phyloP scores from a whole-genome alignment of 2,797 vertebrate genomes.

The Oreonectes daqikongensis region DNA sequence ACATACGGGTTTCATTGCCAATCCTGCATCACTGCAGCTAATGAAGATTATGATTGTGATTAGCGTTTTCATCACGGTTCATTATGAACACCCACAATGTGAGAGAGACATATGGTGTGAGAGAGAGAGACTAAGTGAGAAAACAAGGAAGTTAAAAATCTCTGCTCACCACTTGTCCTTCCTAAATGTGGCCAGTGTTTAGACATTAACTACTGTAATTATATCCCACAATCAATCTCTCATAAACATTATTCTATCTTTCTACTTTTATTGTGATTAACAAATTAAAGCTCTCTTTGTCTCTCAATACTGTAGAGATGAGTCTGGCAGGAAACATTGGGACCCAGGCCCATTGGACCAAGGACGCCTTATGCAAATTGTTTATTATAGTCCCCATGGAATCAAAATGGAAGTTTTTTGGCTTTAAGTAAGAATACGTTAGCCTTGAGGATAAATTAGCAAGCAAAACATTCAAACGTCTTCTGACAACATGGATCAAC shows the following conservation, averaged over 20 bases:
- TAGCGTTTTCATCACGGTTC: constrained; percentile 27
- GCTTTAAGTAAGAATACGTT: too few species aligned
- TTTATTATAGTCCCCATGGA: too few species aligned
- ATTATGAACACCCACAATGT: constrained; percentile 35
- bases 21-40: constrained; percentile 20
- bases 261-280: constrained; percentile 3
- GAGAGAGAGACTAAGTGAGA: not conserved
- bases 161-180: not conserved
- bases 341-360: not conserved
- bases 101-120: constrained; percentile 32
- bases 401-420: too few species aligned
- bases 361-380: not conserved
- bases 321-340: not conserved
- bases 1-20: constrained; percentile 17
- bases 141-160: not conserved
- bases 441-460: too few species aligned
- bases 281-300: not conserved
- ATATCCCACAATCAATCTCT: constrained; percentile 42
- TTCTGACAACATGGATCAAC: too few species aligned
- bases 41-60: constrained; percentile 34
- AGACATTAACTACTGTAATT: constrained; percentile 39
- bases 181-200: constrained; percentile 18
- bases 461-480: too few species aligned
- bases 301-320: not conserved
- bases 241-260: constrained; percentile 23